Conservation (phyloP, 2,113 vertebrate genomes). For the Dipodomys merriami region DNA sequence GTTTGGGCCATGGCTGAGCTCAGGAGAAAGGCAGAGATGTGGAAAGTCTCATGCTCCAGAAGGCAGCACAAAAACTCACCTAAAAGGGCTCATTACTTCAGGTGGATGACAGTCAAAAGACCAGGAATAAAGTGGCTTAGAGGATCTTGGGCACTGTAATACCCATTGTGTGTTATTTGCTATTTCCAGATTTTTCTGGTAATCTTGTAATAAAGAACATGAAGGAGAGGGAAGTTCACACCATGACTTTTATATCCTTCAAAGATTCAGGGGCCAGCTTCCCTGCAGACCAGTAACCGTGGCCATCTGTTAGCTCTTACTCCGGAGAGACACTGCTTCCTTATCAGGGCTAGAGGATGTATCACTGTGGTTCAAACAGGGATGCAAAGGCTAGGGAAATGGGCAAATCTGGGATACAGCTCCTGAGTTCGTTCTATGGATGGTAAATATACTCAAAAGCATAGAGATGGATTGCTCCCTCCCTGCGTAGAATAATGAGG, state of each 20-base stretch:
- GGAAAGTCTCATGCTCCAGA: background rate
- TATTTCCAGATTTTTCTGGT: background rate
- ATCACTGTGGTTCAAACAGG: background rate
- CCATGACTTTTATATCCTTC: background rate
- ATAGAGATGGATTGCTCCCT: background rate
- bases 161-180: fast-evolving
- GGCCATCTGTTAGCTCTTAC: background rate
- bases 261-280: background rate
- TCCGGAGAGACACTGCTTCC: fast-evolving
- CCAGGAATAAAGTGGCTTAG: too few relatives aligned
- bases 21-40: background rate
- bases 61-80: background rate
- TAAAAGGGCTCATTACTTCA: fast-evolving
- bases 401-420: too few relatives aligned
- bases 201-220: background rate
- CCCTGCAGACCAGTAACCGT: background rate
- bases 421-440: background rate
- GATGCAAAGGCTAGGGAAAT: too few relatives aligned
- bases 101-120: background rate
- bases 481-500: background rate
- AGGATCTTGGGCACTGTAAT: background rate
- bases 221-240: background rate
- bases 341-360: background rate
- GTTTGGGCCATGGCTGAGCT: background rate
- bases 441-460: background rate